These are phyloP conservation scores for Aleiodes sp. DNA, from an alignment of 1,140 invertebrate species.

Conservation along the genomic window DNA sequence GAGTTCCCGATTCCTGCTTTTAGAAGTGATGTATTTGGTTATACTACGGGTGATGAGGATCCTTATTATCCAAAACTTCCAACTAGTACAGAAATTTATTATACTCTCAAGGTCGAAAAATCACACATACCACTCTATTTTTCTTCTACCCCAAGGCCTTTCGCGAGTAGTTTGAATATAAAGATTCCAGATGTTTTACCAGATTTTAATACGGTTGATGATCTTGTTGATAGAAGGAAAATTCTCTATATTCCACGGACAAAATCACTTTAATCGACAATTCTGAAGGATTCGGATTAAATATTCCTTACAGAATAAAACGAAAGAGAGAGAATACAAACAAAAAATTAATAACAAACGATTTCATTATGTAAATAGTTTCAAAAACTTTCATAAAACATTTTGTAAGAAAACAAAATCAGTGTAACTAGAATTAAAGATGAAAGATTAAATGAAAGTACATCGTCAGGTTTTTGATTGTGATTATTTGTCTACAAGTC, in stretches of 20 bases:
- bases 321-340: too few species aligned
- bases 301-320: too few species aligned
- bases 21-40: slow-evolving; percentile 41
- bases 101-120: slow-evolving; percentile 36
- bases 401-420: too few species aligned
- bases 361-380: too few species aligned
- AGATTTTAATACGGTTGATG: slow-evolving; percentile 53
- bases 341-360: too few species aligned
- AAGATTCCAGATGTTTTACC: slow-evolving; percentile 49
- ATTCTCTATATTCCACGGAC: slow-evolving; percentile 50
- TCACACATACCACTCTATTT: slow-evolving; percentile 29
- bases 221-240: slow-evolving; percentile 55
- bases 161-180: slow-evolving; percentile 34
- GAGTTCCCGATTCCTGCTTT: slow-evolving; percentile 47
- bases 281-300: too few species aligned
- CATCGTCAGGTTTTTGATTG: too few species aligned
- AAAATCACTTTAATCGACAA: slow-evolving; percentile 27
- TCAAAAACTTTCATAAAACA: too few species aligned
- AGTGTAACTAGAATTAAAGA: too few species aligned
- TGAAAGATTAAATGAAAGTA: too few species aligned
- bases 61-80: slow-evolving; percentile 53
- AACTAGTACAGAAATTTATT: slow-evolving; percentile 49
- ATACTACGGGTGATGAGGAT: slow-evolving; percentile 47
- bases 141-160: slow-evolving; percentile 22
- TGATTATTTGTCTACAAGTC: slow-evolving; percentile 3